phyloP scores from a whole-genome alignment of 2,888 invertebrate species.

The Litoditis marina region DNA sequence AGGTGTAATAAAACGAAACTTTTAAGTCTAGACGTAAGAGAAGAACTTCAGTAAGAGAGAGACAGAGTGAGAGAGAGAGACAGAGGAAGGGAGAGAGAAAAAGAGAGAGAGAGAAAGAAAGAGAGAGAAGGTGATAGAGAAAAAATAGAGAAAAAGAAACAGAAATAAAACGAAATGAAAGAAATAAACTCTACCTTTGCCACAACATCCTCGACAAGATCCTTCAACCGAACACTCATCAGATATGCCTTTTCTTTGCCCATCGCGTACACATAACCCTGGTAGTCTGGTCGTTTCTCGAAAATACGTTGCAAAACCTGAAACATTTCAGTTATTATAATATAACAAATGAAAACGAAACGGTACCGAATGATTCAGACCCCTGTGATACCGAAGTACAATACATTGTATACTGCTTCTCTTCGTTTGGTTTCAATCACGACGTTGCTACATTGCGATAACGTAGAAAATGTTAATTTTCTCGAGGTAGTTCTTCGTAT shows the following conservation, averaged over 20 bases:
- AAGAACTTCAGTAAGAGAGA: background rate
- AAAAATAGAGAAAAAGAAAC: constrained; percentile 17
- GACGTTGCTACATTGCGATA: too few species aligned
- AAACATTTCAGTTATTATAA: constrained; percentile 6
- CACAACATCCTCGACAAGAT: constrained; percentile 55
- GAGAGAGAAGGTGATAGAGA: background rate
- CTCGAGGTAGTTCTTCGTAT: too few species aligned
- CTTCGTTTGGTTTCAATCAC: too few species aligned
- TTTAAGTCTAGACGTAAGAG: too few species aligned
- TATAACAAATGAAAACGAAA: too few species aligned
- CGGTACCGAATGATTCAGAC: too few species aligned
- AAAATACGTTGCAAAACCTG: constrained; percentile 54
- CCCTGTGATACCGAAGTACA: too few species aligned
- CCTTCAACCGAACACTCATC: constrained; percentile 49
- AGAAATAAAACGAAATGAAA: background rate
- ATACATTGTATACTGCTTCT: too few species aligned
- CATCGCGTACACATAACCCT: constrained; percentile 47
- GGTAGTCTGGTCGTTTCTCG: constrained; percentile 59
- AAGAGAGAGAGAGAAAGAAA: background rate
- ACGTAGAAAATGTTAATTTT: too few species aligned
- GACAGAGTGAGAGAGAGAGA: background rate
- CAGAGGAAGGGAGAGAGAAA: background rate
- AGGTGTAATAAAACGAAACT: too few species aligned
- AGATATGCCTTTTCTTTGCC: constrained; percentile 51
- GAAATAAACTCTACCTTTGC: constrained; percentile 31